Evolutionary conservation across 2,797 vertebrate genomes (phyloP).

Genomic region (Mus caroli): DNA sequence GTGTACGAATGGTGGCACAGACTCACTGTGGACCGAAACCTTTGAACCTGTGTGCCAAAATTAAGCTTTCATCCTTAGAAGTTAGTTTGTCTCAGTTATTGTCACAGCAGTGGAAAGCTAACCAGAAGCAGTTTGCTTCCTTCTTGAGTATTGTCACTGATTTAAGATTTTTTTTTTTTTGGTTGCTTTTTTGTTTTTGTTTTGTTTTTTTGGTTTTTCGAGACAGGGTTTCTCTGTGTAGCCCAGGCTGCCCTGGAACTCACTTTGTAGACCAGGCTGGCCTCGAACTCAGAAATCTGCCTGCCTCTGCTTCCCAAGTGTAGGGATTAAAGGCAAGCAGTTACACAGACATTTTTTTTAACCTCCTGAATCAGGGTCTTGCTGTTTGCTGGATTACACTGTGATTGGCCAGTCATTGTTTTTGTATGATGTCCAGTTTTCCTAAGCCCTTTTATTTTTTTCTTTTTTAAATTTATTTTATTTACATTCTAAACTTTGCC

Average conservation of each 20-base stretch:
- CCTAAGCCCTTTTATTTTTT: not conserved
- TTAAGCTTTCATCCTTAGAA: not conserved
- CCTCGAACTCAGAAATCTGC: too few relatives aligned
- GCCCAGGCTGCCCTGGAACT: too few relatives aligned
- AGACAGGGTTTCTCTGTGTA: too few relatives aligned
- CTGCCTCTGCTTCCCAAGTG: too few relatives aligned
- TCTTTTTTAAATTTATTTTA: not conserved
- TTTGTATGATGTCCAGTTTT: constrained; percentile 17
- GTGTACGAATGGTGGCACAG: not conserved
- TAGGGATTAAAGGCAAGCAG: not conserved
- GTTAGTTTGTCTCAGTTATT: not conserved
- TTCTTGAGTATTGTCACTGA: constrained; percentile 1
- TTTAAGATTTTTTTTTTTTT: too few relatives aligned
- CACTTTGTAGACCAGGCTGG: too few relatives aligned
- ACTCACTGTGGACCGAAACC: not conserved
- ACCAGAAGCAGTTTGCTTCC: not conserved
- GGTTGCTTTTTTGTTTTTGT: too few relatives aligned
- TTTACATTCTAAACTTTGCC: not conserved
- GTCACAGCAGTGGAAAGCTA: not conserved
- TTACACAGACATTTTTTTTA: not conserved
- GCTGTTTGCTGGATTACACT: not conserved
- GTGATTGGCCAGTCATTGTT: constrained; percentile 10
- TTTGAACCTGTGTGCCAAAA: not conserved
- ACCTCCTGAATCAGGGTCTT: not conserved
- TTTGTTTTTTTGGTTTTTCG: too few relatives aligned